phyloP scores from a whole-genome alignment of 2,113 vertebrate genomes.

The Phylloscopus whistleri region DNA sequence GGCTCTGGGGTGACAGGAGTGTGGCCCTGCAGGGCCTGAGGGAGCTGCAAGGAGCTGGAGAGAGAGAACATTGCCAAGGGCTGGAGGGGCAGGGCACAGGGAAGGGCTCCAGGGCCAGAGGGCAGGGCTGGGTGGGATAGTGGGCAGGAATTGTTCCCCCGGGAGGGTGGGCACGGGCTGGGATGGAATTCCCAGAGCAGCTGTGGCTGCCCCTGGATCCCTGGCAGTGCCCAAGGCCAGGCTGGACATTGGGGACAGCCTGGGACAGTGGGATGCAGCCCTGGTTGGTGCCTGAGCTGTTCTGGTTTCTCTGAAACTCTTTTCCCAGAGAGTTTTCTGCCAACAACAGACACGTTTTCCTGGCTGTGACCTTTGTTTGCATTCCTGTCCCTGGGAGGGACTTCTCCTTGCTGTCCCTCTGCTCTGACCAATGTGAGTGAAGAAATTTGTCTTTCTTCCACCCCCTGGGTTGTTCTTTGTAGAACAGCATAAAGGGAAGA shows the following conservation, averaged over 20 bases:
- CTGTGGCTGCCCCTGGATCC: not conserved
- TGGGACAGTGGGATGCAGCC: not conserved
- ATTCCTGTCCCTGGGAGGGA: no score
- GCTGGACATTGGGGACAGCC: not conserved
- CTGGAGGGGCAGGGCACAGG: not conserved
- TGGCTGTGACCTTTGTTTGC: no score
- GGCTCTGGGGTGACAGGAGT: not conserved
- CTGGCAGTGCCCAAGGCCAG: not conserved
- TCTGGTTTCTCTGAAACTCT: no score
- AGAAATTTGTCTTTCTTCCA: no score
- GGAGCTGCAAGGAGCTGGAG: not conserved
- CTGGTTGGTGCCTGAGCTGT: no score
- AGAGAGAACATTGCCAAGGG: not conserved
- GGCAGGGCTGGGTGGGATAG: fast-evolving
- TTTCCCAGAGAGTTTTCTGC: no score
- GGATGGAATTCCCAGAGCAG: not conserved
- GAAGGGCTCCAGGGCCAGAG: not conserved
- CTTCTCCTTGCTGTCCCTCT: no score
- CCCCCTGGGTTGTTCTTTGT: no score
- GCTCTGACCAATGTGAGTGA: no score
- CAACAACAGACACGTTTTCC: no score
- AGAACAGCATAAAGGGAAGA: no score
- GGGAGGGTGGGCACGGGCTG: not conserved
- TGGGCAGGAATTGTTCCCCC: not conserved
- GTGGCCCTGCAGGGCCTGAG: not conserved